phyloP scores from a whole-genome alignment of 2,113 vertebrate genomes.

The Centropristis striata region DNA sequence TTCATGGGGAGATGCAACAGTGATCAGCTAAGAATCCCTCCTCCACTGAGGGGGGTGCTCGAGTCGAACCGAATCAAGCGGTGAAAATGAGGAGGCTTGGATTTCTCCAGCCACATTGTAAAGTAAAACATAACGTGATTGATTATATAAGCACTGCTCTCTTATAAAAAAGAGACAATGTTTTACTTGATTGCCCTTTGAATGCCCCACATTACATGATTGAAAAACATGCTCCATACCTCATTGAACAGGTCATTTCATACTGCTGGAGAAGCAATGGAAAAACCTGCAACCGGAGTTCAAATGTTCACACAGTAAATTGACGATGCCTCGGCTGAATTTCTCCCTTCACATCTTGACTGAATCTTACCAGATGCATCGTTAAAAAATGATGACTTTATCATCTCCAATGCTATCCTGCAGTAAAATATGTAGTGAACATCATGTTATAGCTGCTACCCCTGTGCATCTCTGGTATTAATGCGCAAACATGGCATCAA shows the following conservation, averaged over 20 bases:
- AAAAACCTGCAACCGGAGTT: slow-evolving; percentile 20
- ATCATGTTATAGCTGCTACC: slow-evolving; percentile 33
- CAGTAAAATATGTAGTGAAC: slow-evolving; percentile 50
- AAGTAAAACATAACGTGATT: slow-evolving; percentile 32
- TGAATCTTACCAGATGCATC: slow-evolving; percentile 34
- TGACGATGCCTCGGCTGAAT: slow-evolving; percentile 9
- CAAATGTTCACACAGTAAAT: slow-evolving; percentile 22
- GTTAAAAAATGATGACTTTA: slow-evolving; percentile 59
- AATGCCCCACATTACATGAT: slow-evolving; percentile 5
- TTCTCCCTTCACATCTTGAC: slow-evolving; percentile 23
- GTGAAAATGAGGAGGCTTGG: too few relatives aligned
- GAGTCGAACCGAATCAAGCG: too few relatives aligned
- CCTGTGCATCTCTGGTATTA: slow-evolving; percentile 39
- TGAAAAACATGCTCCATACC: slow-evolving; percentile 29
- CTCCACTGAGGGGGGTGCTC: too few relatives aligned
- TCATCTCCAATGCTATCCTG: slow-evolving; percentile 32
- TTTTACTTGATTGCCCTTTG: slow-evolving; percentile 40
- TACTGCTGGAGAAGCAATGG: background rate
- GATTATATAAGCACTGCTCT: slow-evolving; percentile 21
- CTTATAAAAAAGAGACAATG: slow-evolving; percentile 18
- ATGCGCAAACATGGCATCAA: slow-evolving; percentile 59
- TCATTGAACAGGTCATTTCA: slow-evolving; percentile 38
- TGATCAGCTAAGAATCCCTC: too few relatives aligned
- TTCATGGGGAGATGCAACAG: too few relatives aligned
- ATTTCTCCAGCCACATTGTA: slow-evolving; percentile 25